Evolutionary conservation across 2,888 invertebrate genomes (phyloP), one percentile per base, ranked within the genome.

Genomic region (Cryptus armator): DNA sequence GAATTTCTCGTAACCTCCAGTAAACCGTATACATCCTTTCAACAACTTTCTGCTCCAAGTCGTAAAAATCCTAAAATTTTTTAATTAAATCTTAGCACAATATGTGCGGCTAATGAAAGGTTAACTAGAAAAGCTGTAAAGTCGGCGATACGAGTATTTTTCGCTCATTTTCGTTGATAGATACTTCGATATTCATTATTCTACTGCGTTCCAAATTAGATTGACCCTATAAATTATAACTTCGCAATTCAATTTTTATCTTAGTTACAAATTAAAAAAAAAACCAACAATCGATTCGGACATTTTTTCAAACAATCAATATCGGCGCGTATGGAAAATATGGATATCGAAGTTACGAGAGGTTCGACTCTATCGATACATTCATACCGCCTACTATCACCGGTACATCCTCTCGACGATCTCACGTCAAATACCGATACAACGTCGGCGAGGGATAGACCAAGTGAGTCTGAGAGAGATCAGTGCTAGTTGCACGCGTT

Each of bases 371-470:
- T 14, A 29, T 29, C 2, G 24, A 59, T 29, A 59, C 29, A 29
- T 12, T 4, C 29, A 12, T 56, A 24, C 46, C 74, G 32, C 19
- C 5, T 16, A 46, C 44, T 32, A 12, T 43, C 32, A 46, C 62
- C 44, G 46, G n/a, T 12, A 14, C 59, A n/a, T 29, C 10, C n/a
- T 48, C n/a, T 14, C 24, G 16, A 16, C 32, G 56, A 68, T 32
- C 59, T 68, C n/a, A n/a, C 68, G 81, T 75, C 68, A 62, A 81
- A 81, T 75, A 14, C 81, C 74, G 68, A 68, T 75, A 81, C 70
- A 46, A 53, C 68, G 37, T 75, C 51, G 16, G 16, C 44, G 64
- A 48, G 10, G 48, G 44, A 16, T 51, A 2, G 46, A 51, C 51
- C 59, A 9, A 29, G 62, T 10, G 59, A 16, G 32, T 6, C 9